phyloP scores from a whole-genome alignment of 2,113 vertebrate genomes.

The Eidolon helvum region DNA sequence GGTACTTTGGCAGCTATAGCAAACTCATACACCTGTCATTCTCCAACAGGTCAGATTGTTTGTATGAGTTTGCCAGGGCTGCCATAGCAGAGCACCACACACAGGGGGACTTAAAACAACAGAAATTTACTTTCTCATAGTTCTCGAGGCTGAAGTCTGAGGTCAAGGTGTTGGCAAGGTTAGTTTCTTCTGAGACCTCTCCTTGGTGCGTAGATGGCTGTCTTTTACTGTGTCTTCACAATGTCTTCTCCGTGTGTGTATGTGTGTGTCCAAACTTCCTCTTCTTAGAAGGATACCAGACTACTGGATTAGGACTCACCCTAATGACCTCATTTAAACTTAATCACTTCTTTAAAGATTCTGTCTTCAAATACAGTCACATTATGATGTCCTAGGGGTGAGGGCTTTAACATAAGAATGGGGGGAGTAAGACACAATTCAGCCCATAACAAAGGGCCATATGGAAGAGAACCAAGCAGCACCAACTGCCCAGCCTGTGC shows the following conservation, averaged over 20 bases:
- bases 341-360: neutral
- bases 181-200: neutral
- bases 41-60: neutral
- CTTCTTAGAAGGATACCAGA: neutral
- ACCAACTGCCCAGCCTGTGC: neutral
- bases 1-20: neutral
- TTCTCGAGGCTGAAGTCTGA: neutral
- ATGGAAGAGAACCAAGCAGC: neutral
- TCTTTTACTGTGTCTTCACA: neutral
- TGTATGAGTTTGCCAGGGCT: neutral
- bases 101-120: neutral
- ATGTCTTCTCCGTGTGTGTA: neutral
- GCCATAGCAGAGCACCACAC: neutral
- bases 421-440: neutral
- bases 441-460: neutral
- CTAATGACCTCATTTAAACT: neutral
- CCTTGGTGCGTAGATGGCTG: neutral
- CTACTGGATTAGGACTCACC: neutral
- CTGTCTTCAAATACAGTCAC: neutral
- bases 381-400: neutral
- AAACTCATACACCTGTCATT: neutral
- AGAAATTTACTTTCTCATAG: neutral
- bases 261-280: neutral
- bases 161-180: neutral
- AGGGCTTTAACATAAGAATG: neutral